These are phyloP conservation scores for Hesperophylax magnus DNA, from an alignment of 1,140 invertebrate genomes.

Conservation along the genomic window DNA sequence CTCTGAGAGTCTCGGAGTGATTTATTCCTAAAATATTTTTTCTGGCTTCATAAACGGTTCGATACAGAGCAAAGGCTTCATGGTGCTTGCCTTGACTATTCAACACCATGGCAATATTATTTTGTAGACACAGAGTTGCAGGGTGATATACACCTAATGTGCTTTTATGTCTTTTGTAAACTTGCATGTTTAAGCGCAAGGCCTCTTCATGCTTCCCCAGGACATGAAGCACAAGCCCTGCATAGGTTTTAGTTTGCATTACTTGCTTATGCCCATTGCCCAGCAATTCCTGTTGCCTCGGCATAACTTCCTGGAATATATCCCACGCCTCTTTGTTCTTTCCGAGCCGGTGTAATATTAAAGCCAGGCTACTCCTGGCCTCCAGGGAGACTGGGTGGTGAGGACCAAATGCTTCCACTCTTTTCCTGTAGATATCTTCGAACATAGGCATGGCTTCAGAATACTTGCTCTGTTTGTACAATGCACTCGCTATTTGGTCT, in stretches of 20 bases:
- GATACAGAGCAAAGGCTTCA: background rate
- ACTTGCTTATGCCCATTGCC: background rate
- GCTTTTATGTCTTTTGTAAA: background rate
- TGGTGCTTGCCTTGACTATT: background rate
- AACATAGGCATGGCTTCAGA: background rate
- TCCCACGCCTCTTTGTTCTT: background rate
- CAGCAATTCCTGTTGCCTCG: background rate
- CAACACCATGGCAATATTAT: background rate
- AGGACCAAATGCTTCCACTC: background rate
- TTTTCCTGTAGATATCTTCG: background rate
- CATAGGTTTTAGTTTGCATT: background rate
- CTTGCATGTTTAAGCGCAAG: background rate
- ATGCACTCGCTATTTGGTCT: background rate
- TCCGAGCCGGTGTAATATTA: background rate
- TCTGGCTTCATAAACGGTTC: background rate
- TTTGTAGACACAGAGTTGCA: background rate
- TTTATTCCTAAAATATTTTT: background rate
- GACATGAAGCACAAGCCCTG: background rate
- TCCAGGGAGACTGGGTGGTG: too few species aligned
- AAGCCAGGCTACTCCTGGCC: background rate
- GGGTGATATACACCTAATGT: background rate
- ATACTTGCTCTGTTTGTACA: conserved; percentile 9
- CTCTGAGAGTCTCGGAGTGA: background rate
- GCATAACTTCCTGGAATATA: background rate
- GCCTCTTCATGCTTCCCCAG: background rate